Base-by-base conservation (phyloP, 2,113 vertebrate genomes). In the Lethenteron reissneri region DNA sequence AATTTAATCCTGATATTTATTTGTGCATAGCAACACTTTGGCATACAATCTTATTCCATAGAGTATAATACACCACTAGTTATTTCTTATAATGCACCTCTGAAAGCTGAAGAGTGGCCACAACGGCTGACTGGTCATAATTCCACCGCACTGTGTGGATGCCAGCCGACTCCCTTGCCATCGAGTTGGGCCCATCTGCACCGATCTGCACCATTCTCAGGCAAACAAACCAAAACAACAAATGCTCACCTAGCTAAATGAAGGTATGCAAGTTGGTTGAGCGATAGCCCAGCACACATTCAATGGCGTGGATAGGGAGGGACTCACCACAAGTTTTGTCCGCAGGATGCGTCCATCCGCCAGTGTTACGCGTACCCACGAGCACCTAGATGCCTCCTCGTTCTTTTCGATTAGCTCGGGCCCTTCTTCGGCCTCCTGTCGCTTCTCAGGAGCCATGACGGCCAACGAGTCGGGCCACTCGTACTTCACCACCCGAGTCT, bases 101-200 rank as follows among this genome's bases (percentile, higher is more conserved):
- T 12, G 88, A 86, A 74, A 99, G 82, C 75, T 87, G 84, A 73
- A 99, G 82, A 76, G 92, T 92, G 72, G 92, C 94, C 70, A 97
- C 92, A 15, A 99, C 86, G 72, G 92, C 91, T 9, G 88, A 89
- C 75, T 99, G 94, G 76, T 96, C 86, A 8, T 99, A 97, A 70
- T 78, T 83, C 85, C 89, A 90, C 78, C 87, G 85, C 15, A 99
- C 78, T 9, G 80, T 87, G 17, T 80, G 85, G 75, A 99, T 95
- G 69, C 87, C 84, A 2, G 87, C 80, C 74, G 83, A 78, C 60
- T 73, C 82, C 57, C 92, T 82, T 15, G 92, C 89, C 76, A 83
- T 79, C 1, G 92, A 99, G 78, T 92, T 94, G 57, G 87, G 83
- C 57, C 94, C 92, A 72, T 99, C 94, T 0, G 92, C 92, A 71